Conservation (phyloP, 2,113 vertebrate genomes). For the Podiceps cristatus region DNA sequence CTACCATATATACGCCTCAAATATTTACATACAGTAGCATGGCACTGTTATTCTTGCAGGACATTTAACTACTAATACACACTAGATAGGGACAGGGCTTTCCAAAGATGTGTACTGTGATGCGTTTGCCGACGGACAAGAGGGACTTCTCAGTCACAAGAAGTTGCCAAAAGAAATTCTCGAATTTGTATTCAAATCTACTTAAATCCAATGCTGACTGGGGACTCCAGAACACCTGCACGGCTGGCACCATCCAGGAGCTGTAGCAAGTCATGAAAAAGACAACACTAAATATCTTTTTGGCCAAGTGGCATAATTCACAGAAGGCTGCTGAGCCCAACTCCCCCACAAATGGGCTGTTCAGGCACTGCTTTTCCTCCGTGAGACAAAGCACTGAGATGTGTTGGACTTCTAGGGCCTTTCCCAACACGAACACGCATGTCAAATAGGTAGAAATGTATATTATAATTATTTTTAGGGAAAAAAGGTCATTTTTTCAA, state of each 20-base stretch:
- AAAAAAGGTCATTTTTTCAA: not conserved
- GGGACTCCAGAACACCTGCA: not conserved
- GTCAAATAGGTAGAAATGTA: not conserved
- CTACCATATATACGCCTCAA: not conserved
- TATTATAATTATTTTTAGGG: not conserved
- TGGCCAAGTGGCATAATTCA: not conserved
- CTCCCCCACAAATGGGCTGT: not conserved
- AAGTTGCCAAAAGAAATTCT: not conserved
- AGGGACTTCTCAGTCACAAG: not conserved
- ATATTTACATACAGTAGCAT: constrained; percentile 53
- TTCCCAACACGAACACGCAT: fast-evolving
- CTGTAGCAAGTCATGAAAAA: not conserved
- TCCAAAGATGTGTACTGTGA: not conserved
- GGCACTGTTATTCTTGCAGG: constrained; percentile 31
- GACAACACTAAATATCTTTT: not conserved
- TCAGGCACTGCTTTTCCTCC: not conserved
- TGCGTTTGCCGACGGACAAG: not conserved
- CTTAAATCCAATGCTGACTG: not conserved
- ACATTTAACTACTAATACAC: not conserved
- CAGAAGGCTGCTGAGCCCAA: not conserved
- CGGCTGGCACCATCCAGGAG: not conserved
- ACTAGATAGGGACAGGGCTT: not conserved
- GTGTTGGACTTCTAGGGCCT: not conserved
- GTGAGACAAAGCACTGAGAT: not conserved
- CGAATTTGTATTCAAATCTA: not conserved